These are phyloP conservation scores for Lordiphosa collinella DNA, from an alignment of 1,140 invertebrate species.

Conservation along the genomic window DNA sequence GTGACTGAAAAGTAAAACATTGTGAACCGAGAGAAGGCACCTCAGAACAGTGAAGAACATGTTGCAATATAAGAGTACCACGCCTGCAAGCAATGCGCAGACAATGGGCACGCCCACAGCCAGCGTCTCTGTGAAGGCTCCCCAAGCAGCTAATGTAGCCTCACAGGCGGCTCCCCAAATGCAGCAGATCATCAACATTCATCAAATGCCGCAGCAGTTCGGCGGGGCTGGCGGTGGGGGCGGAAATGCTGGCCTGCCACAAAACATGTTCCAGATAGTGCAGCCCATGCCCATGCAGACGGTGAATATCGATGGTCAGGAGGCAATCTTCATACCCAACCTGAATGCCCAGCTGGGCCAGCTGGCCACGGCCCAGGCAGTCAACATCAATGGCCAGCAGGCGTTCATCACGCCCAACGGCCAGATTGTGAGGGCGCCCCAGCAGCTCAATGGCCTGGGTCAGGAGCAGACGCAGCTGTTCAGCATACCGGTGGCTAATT, in stretches of 20 bases:
- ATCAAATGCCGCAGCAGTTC: constrained; percentile 67
- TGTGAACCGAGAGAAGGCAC: not conserved
- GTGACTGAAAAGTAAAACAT: not conserved
- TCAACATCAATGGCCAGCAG: constrained; percentile 79
- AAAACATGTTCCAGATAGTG: constrained; percentile 79
- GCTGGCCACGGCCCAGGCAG: constrained; percentile 59
- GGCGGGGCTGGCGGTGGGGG: constrained; percentile 26
- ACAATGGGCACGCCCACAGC: constrained; percentile 27
- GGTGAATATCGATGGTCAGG: constrained; percentile 94
- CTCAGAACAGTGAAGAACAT: constrained; percentile 8
- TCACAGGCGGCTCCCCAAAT: constrained; percentile 35
- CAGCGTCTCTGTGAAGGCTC: constrained; percentile 27
- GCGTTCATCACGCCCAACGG: constrained; percentile 82
- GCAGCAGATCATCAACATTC: constrained; percentile 76
- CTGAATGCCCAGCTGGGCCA: constrained; percentile 68
- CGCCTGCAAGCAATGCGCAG: constrained; percentile 19
- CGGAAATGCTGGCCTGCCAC: constrained; percentile 26
- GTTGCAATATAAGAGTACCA: constrained; percentile 61
- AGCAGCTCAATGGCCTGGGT: constrained; percentile 82
- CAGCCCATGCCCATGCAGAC: constrained; percentile 86
- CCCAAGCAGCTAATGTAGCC: constrained; percentile 24
- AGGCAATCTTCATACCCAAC: constrained; percentile 91
- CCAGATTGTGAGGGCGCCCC: constrained; percentile 84
- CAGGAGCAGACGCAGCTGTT: constrained; percentile 81
- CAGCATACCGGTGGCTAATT: constrained; percentile 80